Base-by-base conservation (phyloP, 2,797 vertebrate genomes). In the Loriculus beryllinus region DNA sequence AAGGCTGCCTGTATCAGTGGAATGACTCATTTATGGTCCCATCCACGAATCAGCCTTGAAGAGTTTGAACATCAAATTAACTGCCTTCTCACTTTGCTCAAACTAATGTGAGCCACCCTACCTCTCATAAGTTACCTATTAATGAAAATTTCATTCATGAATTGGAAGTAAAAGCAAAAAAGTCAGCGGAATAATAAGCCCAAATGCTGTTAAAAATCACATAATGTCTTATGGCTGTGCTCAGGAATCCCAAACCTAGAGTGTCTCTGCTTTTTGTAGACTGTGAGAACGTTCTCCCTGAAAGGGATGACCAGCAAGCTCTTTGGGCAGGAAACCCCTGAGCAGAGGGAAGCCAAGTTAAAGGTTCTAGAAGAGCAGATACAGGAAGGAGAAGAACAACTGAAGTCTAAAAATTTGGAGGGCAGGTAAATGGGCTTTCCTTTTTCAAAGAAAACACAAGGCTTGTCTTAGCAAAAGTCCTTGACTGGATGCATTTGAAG, bases 231-330 rank as follows among this genome's bases (percentile, higher is more conserved):
- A 19, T 80, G 65, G 10, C 62, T 75, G 18, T 65, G 42, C 29
- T 74, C 31, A 81, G 64, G 72, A 81, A 69, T 81, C 47, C 45
- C n/a, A 60, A 63, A 84, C 48, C 20, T 76, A 14, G 21, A 37
- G 10, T 67, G 29, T 87, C 60, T 89, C 83, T 86, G 13, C 62
- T 25, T 87, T 96, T 80, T 92, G 67, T 95, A 99, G 99, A 99
- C 98, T 12, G 98, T 99, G 70, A 98, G 98, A 93, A 99, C 99
- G 0, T 99, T 99, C 97, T 99, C 99, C 57, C 97, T 99, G 75
- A 99, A 99, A 95, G 99, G 99, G 25, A 98, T 99, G 99, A 99
- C 99, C 93, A 99, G 98, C 97, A 99, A 99, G 95, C 98, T 99
- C 25, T 99, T 99, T 22, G 99, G 99, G 56, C 99, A 99, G 94